These are phyloP conservation scores for Pecten maximus DNA, from an alignment of 2,888 invertebrate species.

Conservation along the genomic window DNA sequence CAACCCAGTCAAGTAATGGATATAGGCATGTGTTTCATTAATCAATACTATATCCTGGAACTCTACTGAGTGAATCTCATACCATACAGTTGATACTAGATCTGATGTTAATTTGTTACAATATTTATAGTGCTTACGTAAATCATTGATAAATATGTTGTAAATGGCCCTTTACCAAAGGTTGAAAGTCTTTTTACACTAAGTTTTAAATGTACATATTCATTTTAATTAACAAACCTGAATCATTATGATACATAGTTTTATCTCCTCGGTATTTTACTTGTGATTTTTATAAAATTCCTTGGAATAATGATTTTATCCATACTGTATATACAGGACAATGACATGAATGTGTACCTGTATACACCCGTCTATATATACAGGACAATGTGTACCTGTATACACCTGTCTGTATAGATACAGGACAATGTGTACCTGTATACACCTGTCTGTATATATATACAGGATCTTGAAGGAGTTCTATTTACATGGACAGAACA, in stretches of 20 bases:
- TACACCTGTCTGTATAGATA: too few species aligned
- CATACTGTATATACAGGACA: too few species aligned
- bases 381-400: too few species aligned
- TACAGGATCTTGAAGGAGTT: too few species aligned
- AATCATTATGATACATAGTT: neutral
- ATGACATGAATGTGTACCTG: too few species aligned
- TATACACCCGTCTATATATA: too few species aligned
- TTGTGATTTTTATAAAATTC: neutral
- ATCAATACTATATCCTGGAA: neutral
- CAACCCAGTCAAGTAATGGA: neutral
- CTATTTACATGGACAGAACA: too few species aligned
- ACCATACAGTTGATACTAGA: neutral
- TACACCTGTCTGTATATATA: too few species aligned
- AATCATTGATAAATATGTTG: neutral
- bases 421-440: too few species aligned
- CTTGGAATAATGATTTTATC: neutral
- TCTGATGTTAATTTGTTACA: neutral
- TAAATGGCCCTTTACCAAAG: constrained; percentile 20
- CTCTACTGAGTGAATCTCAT: neutral
- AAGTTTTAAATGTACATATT: neutral
- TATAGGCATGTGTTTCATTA: neutral
- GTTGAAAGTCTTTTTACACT: neutral
- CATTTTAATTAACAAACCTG: neutral
- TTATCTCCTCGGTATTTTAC: neutral
- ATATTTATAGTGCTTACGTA: neutral